Base-by-base conservation (phyloP, 2,888 invertebrate species). In the Rhagonycha fulva region DNA sequence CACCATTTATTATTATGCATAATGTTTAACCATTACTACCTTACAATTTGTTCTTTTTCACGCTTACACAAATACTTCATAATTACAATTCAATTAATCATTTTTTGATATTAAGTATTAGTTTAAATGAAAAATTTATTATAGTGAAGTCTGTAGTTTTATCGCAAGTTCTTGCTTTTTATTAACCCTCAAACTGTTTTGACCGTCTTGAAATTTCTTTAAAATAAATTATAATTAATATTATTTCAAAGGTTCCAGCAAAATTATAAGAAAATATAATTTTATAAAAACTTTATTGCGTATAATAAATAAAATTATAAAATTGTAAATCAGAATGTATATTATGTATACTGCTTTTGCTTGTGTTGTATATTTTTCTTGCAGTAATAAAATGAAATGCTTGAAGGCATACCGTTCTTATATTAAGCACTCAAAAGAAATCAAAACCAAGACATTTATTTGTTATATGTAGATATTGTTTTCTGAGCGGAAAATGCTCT, bases 341-440 rank as follows among this genome's bases (percentile, higher is more conserved):
- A 47, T 9, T 32, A 47, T n/a, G 47, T 47, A 47, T n/a, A 47
- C n/a, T 7, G n/a, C 5, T 47, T 47, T 47, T 47, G 47, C n/a
- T 47, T n/a, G n/a, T 47, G 47, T 47, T 62, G 63, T 62, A 74
- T 28, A 69, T 74, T 67, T 67, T 71, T 73, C 74, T 63, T 30
- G 71, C 67, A 72, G 79, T 79, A 79, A 79, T 79, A 79, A 76
- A 79, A 79, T 74, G 32, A 14, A 70, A 47, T 24, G 75, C 78
- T 71, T 70, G 28, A 70, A 71, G 74, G 75, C 70, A 72, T 71
- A 61, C 71, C 74, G 73, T 71, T 80, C 81, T 80, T 79, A 78
- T 81, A 80, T 81, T 81, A 80, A 78, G 78, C 77, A 80, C 79
- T 80, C 77, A 73, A 80, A 80, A 80, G 79, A 80, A 81, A 81